Conservation (phyloP, 2,797 vertebrate genomes). For the Choloepus didactylus region DNA sequence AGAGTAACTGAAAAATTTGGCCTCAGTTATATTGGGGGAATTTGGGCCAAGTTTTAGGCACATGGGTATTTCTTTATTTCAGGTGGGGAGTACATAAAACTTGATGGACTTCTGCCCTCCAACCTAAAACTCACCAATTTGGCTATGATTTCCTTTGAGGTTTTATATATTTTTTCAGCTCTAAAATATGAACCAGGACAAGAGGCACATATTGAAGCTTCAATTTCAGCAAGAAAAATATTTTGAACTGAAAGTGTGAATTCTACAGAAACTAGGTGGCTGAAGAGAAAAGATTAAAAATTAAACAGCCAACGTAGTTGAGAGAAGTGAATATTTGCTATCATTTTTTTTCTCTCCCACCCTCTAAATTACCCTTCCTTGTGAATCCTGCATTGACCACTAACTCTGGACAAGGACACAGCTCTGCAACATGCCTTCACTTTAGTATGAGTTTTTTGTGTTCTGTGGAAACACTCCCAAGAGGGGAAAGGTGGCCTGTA, state of each 20-base stretch:
- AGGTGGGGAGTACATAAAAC: conserved; percentile 55
- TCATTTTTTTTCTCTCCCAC: neutral
- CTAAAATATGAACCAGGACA: conserved; percentile 64
- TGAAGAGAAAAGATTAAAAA: conserved; percentile 19
- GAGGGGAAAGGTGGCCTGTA: neutral
- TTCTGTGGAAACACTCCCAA: neutral
- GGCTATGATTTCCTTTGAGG: conserved; percentile 60
- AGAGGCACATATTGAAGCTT: conserved; percentile 35
- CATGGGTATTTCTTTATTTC: conserved; percentile 58
- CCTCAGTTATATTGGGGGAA: neutral
- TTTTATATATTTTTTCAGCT: conserved; percentile 53
- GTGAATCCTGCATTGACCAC: neutral
- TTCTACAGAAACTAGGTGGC: conserved; percentile 45
- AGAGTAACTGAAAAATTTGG: conserved; percentile 47
- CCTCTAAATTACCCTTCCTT: neutral
- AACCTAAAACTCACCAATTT: conserved; percentile 69
- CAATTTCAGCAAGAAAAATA: conserved; percentile 56
- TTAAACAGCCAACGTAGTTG: conserved; percentile 3
- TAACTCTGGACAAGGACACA: neutral
- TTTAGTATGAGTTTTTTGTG: neutral
- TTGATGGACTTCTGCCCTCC: conserved; percentile 36
- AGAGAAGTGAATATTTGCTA: neutral
- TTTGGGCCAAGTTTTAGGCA: conserved; percentile 47
- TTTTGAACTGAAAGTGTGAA: conserved; percentile 55
- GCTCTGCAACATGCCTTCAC: fast-evolving